These are phyloP conservation scores for Callospermophilus lateralis DNA, from an alignment of 2,113 vertebrate species.

Conservation along the genomic window DNA sequence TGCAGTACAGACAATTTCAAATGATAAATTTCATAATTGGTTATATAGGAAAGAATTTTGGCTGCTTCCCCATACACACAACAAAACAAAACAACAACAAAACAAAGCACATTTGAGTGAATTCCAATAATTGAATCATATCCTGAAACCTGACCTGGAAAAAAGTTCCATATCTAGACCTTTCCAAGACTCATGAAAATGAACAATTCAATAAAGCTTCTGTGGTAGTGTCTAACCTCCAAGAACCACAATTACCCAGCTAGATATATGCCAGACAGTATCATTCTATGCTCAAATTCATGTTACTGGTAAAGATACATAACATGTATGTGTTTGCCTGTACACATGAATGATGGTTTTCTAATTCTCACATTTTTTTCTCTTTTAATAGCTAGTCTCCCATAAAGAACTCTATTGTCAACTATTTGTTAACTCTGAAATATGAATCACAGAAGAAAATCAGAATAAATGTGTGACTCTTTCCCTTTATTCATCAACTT, in stretches of 20 bases:
- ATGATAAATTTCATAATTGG: conserved; percentile 54
- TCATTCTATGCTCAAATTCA: conserved; percentile 1
- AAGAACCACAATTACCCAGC: not conserved
- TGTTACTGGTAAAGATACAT: not conserved
- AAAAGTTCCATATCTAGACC: not conserved
- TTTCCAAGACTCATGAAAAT: not conserved
- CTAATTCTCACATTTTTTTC: conserved; percentile 22
- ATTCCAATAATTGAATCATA: conserved; percentile 25
- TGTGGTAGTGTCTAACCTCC: not conserved
- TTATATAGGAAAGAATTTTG: not conserved
- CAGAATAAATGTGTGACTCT: not conserved
- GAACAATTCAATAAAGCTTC: conserved; percentile 40
- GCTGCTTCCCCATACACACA: not conserved
- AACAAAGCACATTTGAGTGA: not conserved
- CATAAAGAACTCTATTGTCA: not conserved
- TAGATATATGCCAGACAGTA: not conserved
- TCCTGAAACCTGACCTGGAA: conserved; percentile 22
- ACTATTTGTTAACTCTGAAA: conserved; percentile 11
- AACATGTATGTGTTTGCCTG: not conserved
- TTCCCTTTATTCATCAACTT: conserved; percentile 37
- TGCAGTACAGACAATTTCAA: conserved; percentile 38
- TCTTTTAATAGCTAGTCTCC: not conserved
- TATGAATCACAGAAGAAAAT: not conserved
- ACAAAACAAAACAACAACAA: not conserved
- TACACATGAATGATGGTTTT: not conserved